phyloP scores from a whole-genome alignment of 2,797 vertebrate genomes.

The Scarus forsteni region DNA sequence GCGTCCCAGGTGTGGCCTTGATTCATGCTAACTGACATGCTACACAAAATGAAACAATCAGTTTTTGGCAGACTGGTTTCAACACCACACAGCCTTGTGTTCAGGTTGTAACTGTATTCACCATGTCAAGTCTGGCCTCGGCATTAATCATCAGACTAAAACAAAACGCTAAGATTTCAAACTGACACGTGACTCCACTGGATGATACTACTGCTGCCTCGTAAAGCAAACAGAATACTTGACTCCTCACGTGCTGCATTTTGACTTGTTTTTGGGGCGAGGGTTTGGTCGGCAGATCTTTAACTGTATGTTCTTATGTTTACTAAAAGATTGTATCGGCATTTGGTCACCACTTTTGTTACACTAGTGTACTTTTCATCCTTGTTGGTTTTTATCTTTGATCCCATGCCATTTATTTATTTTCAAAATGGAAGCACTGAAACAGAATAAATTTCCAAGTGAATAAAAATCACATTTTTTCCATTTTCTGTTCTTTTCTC shows the following conservation, averaged over 20 bases:
- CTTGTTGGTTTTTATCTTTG: constrained; percentile 85
- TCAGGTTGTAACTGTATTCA: too few species aligned
- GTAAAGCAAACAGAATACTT: constrained; percentile 75
- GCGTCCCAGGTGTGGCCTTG: too few species aligned
- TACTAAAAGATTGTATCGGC: constrained; percentile 88
- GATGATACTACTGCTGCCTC: constrained; percentile 80
- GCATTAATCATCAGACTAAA: constrained; percentile 19
- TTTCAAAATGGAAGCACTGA: constrained; percentile 90
- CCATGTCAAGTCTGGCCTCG: too few species aligned
- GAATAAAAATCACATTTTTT: constrained; percentile 87
- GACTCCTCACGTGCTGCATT: constrained; percentile 84
- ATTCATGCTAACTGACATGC: too few species aligned
- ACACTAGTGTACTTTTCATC: constrained; percentile 87
- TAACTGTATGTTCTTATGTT: constrained; percentile 88
- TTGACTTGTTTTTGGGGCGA: constrained; percentile 70
- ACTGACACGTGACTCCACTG: constrained; percentile 62
- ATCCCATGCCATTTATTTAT: constrained; percentile 93
- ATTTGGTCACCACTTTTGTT: constrained; percentile 85
- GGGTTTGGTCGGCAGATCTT: constrained; percentile 64
- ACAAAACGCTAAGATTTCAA: constrained; percentile 66
- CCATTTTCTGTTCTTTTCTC: constrained; percentile 73
- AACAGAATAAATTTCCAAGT: constrained; percentile 89
- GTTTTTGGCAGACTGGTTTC: too few species aligned
- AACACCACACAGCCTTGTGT: too few species aligned
- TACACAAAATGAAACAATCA: too few species aligned